Evolutionary conservation across 2,888 invertebrate species (phyloP).

Genomic region (Phalera bucephala): DNA sequence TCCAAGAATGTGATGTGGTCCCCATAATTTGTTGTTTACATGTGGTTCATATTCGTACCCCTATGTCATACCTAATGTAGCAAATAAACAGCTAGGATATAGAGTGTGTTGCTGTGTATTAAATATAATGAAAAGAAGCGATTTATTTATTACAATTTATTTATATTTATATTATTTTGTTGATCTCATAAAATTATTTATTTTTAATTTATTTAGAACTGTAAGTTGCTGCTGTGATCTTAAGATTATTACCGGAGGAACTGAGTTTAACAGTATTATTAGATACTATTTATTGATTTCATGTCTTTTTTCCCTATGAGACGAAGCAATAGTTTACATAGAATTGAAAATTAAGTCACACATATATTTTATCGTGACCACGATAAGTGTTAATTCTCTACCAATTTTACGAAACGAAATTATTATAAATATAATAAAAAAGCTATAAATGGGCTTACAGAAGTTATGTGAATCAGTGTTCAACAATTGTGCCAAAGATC

Average conservation of each 20-base stretch:
- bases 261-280: conserved; percentile 22
- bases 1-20: no score
- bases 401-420: no score
- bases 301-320: no score
- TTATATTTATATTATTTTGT: conserved; percentile 15
- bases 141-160: no score
- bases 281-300: no score
- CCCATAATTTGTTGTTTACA: no score
- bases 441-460: conserved; percentile 25
- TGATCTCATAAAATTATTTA: not conserved
- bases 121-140: no score
- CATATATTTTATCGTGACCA: not conserved
- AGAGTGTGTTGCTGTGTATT: no score
- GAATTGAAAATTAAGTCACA: conserved; percentile 2
- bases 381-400: conserved; percentile 7
- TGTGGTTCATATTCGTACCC: no score
- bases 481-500: conserved; percentile 66
- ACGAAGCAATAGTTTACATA: conserved; percentile 6
- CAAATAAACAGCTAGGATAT: no score
- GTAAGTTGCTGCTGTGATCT: conserved; percentile 20
- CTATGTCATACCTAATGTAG: no score
- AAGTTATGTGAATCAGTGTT: conserved; percentile 52
- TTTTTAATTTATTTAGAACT: not conserved
- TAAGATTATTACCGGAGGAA: conserved; percentile 13
- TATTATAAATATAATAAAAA: conserved; percentile 7